Percentiles rank a stretch among this genome's conserved stretches.
Conservation (phyloP, 2,113 vertebrate species). For the Sturnira hondurensis region DNA sequence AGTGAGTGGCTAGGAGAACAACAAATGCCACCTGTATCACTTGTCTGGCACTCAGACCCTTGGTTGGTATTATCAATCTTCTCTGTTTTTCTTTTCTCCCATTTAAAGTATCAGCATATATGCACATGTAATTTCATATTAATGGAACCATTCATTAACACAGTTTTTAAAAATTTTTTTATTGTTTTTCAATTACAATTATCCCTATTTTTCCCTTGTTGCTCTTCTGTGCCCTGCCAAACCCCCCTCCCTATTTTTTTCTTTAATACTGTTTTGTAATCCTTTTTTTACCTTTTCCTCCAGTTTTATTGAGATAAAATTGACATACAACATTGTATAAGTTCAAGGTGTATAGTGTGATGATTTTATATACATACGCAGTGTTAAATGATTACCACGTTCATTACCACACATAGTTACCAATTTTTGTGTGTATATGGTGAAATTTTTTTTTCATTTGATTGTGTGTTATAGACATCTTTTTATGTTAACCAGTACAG, state of each 20-base stretch:
- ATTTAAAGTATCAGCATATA: neutral
- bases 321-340: neutral
- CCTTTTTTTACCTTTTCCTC: neutral
- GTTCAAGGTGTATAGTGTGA: neutral
- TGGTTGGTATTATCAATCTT: neutral
- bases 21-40: neutral
- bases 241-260: neutral
- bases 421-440: neutral
- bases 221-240: too few species aligned
- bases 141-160: neutral
- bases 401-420: neutral
- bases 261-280: neutral
- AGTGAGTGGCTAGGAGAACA: neutral
- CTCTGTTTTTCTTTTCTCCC: neutral
- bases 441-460: neutral
- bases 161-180: too few species aligned
- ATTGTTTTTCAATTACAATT: too few species aligned
- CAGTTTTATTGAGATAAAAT: neutral
- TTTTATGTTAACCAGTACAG: slow-evolving; percentile 29
- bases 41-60: neutral
- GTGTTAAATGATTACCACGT: neutral
- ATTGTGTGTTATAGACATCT: neutral
- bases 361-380: neutral
- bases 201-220: too few species aligned
- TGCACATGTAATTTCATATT: neutral